Conservation (phyloP, 1,140 invertebrate genomes). For the Drosophila parvula region DNA sequence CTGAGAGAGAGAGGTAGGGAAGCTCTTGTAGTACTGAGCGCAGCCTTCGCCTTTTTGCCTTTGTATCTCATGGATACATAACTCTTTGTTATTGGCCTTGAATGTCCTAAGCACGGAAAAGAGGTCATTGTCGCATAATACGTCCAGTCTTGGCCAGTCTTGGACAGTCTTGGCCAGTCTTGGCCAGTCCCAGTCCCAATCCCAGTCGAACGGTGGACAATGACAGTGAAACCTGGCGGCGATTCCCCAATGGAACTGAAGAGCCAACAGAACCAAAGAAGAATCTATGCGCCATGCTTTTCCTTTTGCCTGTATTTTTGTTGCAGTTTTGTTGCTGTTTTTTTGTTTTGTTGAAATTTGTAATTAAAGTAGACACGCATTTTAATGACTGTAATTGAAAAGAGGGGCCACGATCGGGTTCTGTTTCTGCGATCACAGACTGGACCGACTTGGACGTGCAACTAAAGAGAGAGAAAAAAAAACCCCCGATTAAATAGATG, state of each 20-base stretch:
- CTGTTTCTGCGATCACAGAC: conserved; percentile 1
- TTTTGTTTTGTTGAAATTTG: conserved; percentile 45
- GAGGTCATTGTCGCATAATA: conserved; percentile 70
- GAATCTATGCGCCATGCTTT: conserved; percentile 3
- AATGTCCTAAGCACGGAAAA: conserved; percentile 69
- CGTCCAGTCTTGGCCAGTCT: conserved; percentile 26
- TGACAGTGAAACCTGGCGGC: conserved; percentile 28
- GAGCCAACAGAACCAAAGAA: too few relatives aligned
- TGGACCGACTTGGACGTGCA: neutral
- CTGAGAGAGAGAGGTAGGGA: neutral
- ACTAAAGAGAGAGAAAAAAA: neutral
- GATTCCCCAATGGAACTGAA: neutral
- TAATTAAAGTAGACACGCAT: conserved; percentile 63
- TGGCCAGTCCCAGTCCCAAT: neutral
- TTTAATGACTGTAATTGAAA: conserved; percentile 66
- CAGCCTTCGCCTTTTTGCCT: conserved; percentile 22
- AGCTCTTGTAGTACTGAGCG: conserved; percentile 14
- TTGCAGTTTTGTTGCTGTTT: conserved; percentile 12
- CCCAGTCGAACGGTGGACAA: conserved; percentile 20
- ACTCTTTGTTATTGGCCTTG: conserved; percentile 69
- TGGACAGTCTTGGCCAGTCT: conserved; percentile 3
- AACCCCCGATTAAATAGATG: conserved; percentile 14
- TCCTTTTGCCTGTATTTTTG: neutral
- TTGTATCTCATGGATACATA: conserved; percentile 68
- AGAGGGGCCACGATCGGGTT: conserved; percentile 29